Evolutionary conservation across 2,797 vertebrate genomes (phyloP).

Genomic region (Cynodonichthys magdalenae): DNA sequence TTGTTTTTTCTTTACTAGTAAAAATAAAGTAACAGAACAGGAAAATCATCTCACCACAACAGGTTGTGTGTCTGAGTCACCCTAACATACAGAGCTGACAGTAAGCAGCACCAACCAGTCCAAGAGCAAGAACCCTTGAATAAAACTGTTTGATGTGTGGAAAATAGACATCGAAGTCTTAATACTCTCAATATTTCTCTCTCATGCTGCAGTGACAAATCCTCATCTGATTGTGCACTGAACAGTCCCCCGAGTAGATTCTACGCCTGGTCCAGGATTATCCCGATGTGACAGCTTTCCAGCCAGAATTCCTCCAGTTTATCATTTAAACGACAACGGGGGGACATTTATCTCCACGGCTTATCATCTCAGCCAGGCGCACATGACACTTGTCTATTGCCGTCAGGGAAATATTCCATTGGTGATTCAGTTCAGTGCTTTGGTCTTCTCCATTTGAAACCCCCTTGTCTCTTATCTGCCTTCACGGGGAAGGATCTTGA

Average conservation of each 20-base stretch:
- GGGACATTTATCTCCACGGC: conserved; percentile 69
- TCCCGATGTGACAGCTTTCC: conserved; percentile 65
- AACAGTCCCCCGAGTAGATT: conserved; percentile 53
- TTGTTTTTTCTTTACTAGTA: neutral
- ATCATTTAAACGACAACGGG: conserved; percentile 74
- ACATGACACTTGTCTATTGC: conserved; percentile 66
- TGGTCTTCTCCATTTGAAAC: conserved; percentile 57
- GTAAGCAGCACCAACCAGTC: conserved; percentile 17
- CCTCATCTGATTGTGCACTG: conserved; percentile 41
- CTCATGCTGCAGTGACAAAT: conserved; percentile 58
- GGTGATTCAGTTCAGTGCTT: conserved; percentile 53
- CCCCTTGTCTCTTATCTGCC: conserved; percentile 54
- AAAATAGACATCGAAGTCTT: conserved; percentile 57
- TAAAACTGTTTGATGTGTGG: conserved; percentile 46
- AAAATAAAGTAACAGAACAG: neutral
- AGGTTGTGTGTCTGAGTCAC: conserved; percentile 25
- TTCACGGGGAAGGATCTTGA: conserved; percentile 42
- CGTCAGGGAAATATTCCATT: conserved; percentile 55
- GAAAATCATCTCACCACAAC: conserved; percentile 1
- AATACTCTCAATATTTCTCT: conserved; percentile 61
- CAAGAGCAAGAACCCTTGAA: conserved; percentile 31
- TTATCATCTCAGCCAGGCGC: conserved; percentile 63
- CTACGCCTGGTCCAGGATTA: conserved; percentile 63
- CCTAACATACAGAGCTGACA: conserved; percentile 14
- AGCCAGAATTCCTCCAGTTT: conserved; percentile 69